A percentile compares a stretch with the other conserved stretches of the same genome.
Evolutionary conservation across 2,888 invertebrate species (phyloP).

Genomic region (Tipula helvola): DNA sequence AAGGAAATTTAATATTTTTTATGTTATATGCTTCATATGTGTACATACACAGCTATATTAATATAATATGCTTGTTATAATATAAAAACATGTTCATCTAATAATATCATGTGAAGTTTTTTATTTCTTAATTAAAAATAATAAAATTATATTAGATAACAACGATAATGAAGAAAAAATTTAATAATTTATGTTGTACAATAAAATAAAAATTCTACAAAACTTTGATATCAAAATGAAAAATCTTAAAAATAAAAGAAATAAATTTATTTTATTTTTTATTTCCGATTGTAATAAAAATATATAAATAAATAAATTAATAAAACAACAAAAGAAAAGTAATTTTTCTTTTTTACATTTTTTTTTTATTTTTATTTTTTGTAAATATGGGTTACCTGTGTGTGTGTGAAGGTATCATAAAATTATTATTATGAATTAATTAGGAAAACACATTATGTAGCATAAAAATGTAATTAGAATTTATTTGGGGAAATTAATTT

Average conservation of each 20-base stretch:
- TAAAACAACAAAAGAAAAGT: not conserved
- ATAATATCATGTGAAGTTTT: not conserved
- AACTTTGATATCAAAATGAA: not conserved
- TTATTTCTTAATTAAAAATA: constrained; percentile 4
- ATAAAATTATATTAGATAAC: not conserved
- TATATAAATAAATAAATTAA: not conserved
- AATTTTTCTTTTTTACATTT: not conserved
- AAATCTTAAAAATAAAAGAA: not conserved
- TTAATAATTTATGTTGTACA: not conserved
- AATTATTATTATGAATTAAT: not conserved
- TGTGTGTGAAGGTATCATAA: not conserved
- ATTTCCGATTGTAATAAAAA: not conserved
- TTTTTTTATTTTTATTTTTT: not conserved
- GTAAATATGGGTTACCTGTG: not conserved
- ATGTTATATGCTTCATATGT: not conserved
- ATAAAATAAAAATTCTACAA: not conserved
- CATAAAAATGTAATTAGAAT: not conserved
- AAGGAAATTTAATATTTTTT: not conserved
- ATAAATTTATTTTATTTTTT: constrained; percentile 4
- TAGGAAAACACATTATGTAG: not conserved
- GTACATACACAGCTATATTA: not conserved
- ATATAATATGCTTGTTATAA: not conserved
- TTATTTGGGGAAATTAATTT: not conserved
- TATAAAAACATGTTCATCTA: not conserved
- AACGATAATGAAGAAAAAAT: not conserved